Base-by-base conservation (phyloP, 2,113 vertebrate genomes). In the Tenrec ecaudatus region DNA sequence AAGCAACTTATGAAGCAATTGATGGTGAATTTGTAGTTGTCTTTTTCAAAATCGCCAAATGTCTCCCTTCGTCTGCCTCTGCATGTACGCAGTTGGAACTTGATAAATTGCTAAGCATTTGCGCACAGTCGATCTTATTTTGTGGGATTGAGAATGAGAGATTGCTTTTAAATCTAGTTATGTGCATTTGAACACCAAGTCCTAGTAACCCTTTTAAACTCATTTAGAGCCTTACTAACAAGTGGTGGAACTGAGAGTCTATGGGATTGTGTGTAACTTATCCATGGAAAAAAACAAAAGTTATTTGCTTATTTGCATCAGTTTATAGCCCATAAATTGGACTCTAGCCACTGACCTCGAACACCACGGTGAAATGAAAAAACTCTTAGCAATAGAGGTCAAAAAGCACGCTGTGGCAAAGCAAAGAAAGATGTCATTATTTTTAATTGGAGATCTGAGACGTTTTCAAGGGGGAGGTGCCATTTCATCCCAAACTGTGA, bases 271-370 rank as follows among this genome's bases (percentile, higher is more conserved):
- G 43, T 94, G 53, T 91, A 89, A 87, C 36, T 94, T 29, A 85
- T 27, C 82, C 29, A 57, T 68, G 83, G 85, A 93, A 95, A 84
- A 93, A 95, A 84, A 94, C 36, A 57, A 95, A 93, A 91, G 17
- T n/a, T n/a, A 85, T 92, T 73, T 85, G 68, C 29, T 38, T 92
- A 82, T 88, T 85, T 93, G 53, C 19, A 79, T 92, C 62, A 68
- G 15, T 68, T 86, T 57, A 84, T 78, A 40, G 31, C n/a, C 40
- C 57, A 73, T 94, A 77, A 94, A 83, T 27, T 92, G 19, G 33
- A 86, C 15, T 79, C 10, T 58, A 43, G 40, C 76, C 23, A 80
- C 27, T 87, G 60, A 92, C 66, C 38, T 92, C 77, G 19, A 89
- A 62, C 40, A 62, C 68, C 60, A 89, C 71, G 27, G 31, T 31